Evolutionary conservation across 2,797 vertebrate genomes (phyloP), one percentile per base, ranked within the genome.

Genomic region (Emys orbicularis): DNA sequence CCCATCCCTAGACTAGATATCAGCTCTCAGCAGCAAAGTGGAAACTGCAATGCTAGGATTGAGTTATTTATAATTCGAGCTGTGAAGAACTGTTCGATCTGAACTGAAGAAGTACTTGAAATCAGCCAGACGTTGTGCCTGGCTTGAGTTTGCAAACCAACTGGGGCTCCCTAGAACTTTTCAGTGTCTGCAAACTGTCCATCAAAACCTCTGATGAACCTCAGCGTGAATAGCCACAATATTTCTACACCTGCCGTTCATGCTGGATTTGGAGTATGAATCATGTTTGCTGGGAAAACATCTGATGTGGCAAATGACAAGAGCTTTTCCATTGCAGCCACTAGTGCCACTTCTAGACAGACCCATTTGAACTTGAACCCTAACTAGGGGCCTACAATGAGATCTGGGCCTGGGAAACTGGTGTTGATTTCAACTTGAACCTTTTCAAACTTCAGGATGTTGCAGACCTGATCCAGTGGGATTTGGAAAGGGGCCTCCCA

Each of bases 351-450:
- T 65, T 65, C 8, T 27, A 44, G 74, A 49, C 74, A 77, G 15
- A 27, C 4, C 41, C 44, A 27, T 29, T 15, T 29, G 27, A 49
- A 77, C 13, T 47, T 49, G 44, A 49, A 49, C 74, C 13, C 27
- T 1, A n/a, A 13, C 0, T 1, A 25, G 0, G 1, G 0, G 13
- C 1, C 34, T 23, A 6, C 49, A 74, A 2, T 1, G 25, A 31
- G 61, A 41, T 12, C 57, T 6, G 49, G 47, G 41, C 49, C 68
- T 1, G 41, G 57, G 27, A 53, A 57, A 86, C 50, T 3, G 31
- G 2, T 7, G 4, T 8, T 18, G 6, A 1, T 49, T 82, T 65
- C 19, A 49, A 65, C 6, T 11, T 41, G 56, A 81, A 90, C 13
- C 23, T 19, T n/a, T 72, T 83, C 49, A 56, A 34, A 2, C 52